phyloP scores from a whole-genome alignment of 2,113 vertebrate species.

The Chionodraco myersi region DNA sequence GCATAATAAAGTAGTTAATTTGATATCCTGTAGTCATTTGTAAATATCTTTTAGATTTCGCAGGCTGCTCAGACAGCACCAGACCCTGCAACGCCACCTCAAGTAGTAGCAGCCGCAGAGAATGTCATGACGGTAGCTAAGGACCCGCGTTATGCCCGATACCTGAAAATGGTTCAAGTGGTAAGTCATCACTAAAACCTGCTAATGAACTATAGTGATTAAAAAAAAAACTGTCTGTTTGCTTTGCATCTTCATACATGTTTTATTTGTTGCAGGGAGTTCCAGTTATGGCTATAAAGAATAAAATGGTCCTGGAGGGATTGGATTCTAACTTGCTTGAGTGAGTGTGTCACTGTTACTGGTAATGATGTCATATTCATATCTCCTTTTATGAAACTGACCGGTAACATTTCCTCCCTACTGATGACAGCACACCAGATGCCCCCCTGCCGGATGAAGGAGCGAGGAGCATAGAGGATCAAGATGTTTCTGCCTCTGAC shows the following conservation, averaged over 20 bases:
- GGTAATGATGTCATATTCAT: background rate
- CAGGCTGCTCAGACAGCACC: conserved; percentile 62
- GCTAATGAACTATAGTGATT: background rate
- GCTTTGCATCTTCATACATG: background rate
- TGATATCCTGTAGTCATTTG: background rate
- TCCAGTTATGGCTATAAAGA: conserved; percentile 97
- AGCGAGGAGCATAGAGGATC: conserved; percentile 74
- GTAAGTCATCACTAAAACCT: conserved; percentile 80
- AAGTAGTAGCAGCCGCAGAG: conserved; percentile 77
- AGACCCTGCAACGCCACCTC: conserved; percentile 48
- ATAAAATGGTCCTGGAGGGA: conserved; percentile 96
- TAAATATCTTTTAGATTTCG: conserved; percentile 16
- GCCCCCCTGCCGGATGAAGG: conserved; percentile 88
- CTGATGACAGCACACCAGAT: conserved; percentile 87
- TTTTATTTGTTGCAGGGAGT: conserved; percentile 87
- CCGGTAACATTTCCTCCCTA: background rate
- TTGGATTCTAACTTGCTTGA: conserved; percentile 94
- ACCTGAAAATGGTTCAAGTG: conserved; percentile 99
- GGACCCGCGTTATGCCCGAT: conserved; percentile 95
- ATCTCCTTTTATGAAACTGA: background rate
- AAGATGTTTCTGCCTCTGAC: conserved; percentile 82
- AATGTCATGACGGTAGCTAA: conserved; percentile 92
- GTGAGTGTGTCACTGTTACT: conserved; percentile 84
- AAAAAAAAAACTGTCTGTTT: background rate
- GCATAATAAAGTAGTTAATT: background rate